Evolutionary conservation across 2,113 vertebrate species (phyloP), one percentile per base, ranked within the genome.

Genomic region (Procavia capensis): DNA sequence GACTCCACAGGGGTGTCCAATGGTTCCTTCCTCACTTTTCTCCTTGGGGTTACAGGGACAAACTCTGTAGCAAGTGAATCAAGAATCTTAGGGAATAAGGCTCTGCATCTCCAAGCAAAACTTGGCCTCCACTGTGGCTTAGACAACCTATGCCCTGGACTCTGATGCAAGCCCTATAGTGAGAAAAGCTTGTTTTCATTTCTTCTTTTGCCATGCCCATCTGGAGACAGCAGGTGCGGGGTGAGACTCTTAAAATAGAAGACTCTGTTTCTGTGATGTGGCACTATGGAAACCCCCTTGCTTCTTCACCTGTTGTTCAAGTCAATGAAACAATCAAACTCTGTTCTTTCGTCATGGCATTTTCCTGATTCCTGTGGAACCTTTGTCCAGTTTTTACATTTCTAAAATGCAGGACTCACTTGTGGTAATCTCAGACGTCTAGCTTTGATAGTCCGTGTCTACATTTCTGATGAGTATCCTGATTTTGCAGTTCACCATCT

Each of bases 171-270:
- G 76, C 34, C 24, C 36, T 0, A 1, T 54, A 88, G 72, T 87
- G 93, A 97, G 68, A 93, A 97, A 87, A 83, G 19, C 9, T 24
- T 72, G 70, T 95, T 98, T 96, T 96, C 95, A 63, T 95, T 97
- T 97, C 96, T 96, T 87, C 81, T 97, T 97, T 97, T 54, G 39
- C 36, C 25, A 36, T 63, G 85, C 88, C 87, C 95, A 97, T 95
- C 97, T 97, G 97, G 41, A 9, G 39, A 66, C 75, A 80, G 70
- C 97, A 98, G 97, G 96, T 98, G 97, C 93, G 85, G 41, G 63
- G 85, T 39, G n/a, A 1, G 45, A 20, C 24, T 68, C 97, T 82
- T 74, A 97, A 97, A 98, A 97, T 96, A 97, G 93, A 93, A 96
- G 20, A 1, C 34, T 87, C 57, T 59, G 54, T 96, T 96, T 85